phyloP scores from a whole-genome alignment of 2,797 vertebrate genomes.

The Siniperca obscura region DNA sequence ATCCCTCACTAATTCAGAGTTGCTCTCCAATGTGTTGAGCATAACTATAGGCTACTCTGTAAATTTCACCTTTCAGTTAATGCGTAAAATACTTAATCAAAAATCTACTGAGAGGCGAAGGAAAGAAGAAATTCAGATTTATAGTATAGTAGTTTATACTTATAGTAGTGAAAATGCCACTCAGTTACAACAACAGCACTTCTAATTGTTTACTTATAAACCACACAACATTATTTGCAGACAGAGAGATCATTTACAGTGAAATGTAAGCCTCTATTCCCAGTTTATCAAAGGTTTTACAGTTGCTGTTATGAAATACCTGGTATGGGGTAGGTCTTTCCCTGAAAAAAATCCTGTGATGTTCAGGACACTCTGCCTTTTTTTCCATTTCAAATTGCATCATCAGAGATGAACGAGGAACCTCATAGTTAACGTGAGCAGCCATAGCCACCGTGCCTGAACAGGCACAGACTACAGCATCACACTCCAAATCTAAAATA shows the following conservation, averaged over 20 bases:
- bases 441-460: not conserved
- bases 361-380: not conserved
- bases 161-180: not conserved
- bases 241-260: not conserved
- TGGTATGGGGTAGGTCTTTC: not conserved
- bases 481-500: not conserved
- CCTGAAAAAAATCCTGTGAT: not conserved
- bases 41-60: not conserved
- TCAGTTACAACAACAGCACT: not conserved
- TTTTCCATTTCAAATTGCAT: slow-evolving; percentile 2
- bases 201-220: not conserved
- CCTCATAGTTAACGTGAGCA: not conserved
- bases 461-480: not conserved
- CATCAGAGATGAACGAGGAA: not conserved
- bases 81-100: not conserved
- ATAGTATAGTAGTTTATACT: too few relatives aligned
- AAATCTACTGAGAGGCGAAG: not conserved
- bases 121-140: not conserved
- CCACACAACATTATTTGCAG: not conserved
- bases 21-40: not conserved
- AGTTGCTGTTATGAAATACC: not conserved
- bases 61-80: too few relatives aligned
- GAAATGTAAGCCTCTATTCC: not conserved
- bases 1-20: not conserved
- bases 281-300: not conserved